These are phyloP conservation scores for Anisognathus igniventris DNA, from an alignment of 2,797 vertebrate genomes.

Conservation along the genomic window DNA sequence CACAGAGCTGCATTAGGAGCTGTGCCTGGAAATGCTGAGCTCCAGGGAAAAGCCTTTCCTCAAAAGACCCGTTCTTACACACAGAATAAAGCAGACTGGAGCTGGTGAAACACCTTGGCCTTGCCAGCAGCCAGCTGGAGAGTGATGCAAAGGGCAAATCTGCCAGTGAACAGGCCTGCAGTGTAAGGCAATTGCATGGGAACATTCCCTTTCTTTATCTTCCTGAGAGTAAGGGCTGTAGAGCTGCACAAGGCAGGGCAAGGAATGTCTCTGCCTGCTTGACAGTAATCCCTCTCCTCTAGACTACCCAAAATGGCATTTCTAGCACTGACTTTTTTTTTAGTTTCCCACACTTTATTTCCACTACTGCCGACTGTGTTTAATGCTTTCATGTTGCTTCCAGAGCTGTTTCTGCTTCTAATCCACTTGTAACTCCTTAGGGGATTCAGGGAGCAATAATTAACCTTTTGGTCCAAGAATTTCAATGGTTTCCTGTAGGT, in stretches of 20 bases:
- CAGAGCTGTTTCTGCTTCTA: constrained; percentile 41
- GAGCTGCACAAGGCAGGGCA: not conserved
- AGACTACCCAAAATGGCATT: not conserved
- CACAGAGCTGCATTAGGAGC: not conserved
- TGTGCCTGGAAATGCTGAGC: not conserved
- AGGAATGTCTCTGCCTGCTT: not conserved
- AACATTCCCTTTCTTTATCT: not conserved
- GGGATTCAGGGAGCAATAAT: constrained; percentile 7
- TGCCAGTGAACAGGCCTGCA: not conserved
- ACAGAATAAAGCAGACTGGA: not conserved
- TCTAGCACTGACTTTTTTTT: not conserved
- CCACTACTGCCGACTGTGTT: not conserved
- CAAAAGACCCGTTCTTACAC: rapidly evolving
- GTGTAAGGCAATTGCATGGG: not conserved
- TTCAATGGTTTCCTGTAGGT: constrained; percentile 8
- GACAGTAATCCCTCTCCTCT: not conserved
- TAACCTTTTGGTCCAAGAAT: constrained; percentile 49
- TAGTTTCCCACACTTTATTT: constrained; percentile 36
- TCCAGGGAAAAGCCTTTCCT: not conserved
- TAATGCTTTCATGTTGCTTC: constrained; percentile 15
- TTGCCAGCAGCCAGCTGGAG: not conserved
- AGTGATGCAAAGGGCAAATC: not conserved
- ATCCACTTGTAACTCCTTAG: constrained; percentile 42
- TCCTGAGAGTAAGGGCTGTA: not conserved
- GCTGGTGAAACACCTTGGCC: not conserved